These are phyloP conservation scores for Micropoecilia bifurca DNA, from an alignment of 2,797 vertebrate genomes.

Conservation along the genomic window DNA sequence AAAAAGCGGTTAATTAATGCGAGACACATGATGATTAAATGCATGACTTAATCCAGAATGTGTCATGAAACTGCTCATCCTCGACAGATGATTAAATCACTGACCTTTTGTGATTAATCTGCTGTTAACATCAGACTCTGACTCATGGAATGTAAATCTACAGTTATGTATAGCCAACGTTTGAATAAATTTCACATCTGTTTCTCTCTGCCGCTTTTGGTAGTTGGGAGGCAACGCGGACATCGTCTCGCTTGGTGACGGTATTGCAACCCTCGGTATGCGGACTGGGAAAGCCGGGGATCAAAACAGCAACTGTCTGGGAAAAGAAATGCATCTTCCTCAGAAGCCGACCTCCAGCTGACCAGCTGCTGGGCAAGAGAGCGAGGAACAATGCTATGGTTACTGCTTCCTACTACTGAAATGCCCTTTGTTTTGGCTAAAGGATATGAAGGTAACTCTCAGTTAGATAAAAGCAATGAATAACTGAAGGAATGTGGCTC, in stretches of 20 bases:
- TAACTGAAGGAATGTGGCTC: background rate
- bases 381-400: background rate
- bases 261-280: background rate
- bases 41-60: slow-evolving; percentile 5
- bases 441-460: background rate
- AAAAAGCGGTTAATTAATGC: background rate
- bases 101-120: slow-evolving; percentile 1
- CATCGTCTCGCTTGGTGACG: background rate
- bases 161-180: background rate
- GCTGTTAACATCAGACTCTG: background rate
- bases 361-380: background rate
- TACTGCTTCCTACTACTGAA: background rate
- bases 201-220: background rate
- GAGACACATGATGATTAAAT: background rate
- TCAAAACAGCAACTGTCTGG: background rate
- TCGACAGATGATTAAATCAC: slow-evolving; percentile 8
- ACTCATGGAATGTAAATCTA: slow-evolving; percentile 1
- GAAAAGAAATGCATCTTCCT: background rate
- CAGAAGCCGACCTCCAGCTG: background rate
- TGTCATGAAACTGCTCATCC: slow-evolving; percentile 7
- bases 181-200: background rate
- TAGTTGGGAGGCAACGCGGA: background rate
- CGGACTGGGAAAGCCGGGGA: background rate
- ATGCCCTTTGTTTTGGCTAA: background rate
- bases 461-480: background rate